These are phyloP conservation scores for Betta splendens DNA, from an alignment of 2,797 vertebrate species.

Conservation along the genomic window DNA sequence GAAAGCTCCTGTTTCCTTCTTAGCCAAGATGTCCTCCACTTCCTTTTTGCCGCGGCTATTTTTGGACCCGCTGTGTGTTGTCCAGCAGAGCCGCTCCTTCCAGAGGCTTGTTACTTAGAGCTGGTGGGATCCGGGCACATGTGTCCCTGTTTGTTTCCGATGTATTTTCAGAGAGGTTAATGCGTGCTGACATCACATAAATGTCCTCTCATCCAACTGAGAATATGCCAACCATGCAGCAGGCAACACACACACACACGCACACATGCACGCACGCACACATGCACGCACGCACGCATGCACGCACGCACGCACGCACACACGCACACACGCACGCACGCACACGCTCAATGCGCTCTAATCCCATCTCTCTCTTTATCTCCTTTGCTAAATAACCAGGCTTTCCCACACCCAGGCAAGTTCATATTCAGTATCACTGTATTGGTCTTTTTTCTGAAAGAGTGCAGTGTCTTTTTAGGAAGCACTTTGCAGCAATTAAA, in stretches of 20 bases:
- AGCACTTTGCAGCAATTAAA: not conserved
- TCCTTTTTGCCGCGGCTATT: conserved; percentile 55
- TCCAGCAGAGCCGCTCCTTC: conserved; percentile 61
- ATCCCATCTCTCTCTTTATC: conserved; percentile 8
- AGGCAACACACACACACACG: conserved; percentile 50
- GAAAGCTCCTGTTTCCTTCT: conserved; percentile 17
- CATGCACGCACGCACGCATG: conserved; percentile 39
- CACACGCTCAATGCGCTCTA: conserved; percentile 16
- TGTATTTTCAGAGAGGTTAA: conserved; percentile 74
- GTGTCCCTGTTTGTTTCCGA: conserved; percentile 72
- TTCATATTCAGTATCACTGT: not conserved
- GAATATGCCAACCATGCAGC: conserved; percentile 75
- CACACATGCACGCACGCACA: conserved; percentile 38
- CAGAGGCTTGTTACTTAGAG: conserved; percentile 65
- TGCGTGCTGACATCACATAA: conserved; percentile 78
- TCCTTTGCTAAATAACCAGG: conserved; percentile 23
- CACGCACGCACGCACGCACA: conserved; percentile 43
- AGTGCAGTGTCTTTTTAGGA: not conserved
- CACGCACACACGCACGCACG: conserved; percentile 40
- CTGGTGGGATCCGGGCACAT: conserved; percentile 70
- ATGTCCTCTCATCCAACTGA: conserved; percentile 79
- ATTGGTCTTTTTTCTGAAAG: not conserved
- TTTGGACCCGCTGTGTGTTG: conserved; percentile 47
- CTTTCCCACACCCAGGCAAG: conserved; percentile 6
- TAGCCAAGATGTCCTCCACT: conserved; percentile 26